Evolutionary conservation across 1,140 invertebrate genomes (phyloP).

Genomic region (Probaryconus sp.): DNA sequence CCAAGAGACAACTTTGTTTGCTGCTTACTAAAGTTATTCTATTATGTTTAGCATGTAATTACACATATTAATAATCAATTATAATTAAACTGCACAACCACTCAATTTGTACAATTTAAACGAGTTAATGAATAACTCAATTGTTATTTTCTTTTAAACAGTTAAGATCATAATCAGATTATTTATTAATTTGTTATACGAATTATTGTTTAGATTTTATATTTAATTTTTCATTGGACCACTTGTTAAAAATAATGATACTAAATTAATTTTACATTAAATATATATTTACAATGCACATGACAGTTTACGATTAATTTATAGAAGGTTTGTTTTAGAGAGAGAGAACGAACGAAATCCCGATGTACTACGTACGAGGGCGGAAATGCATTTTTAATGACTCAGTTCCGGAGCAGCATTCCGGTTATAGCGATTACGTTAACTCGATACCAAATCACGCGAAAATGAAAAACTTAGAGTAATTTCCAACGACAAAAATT

Average conservation of each 20-base stretch:
- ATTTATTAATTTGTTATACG: too few relatives aligned
- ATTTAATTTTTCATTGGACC: too few relatives aligned
- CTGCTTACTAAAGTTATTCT: slow-evolving; percentile 2
- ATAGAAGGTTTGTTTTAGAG: slow-evolving; percentile 31
- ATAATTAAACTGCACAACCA: slow-evolving; percentile 7
- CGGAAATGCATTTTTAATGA: slow-evolving; percentile 59
- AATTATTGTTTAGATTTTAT: too few relatives aligned
- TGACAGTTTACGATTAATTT: slow-evolving; percentile 28
- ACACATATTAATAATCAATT: slow-evolving; percentile 34
- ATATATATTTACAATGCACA: slow-evolving; percentile 9
- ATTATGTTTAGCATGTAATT: slow-evolving; percentile 9
- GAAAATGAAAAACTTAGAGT: slow-evolving; percentile 32
- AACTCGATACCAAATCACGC: slow-evolving; percentile 29
- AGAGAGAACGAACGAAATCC: slow-evolving; percentile 31
- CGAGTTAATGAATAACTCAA: too few relatives aligned
- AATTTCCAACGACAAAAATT: slow-evolving; percentile 31
- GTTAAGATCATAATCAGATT: too few relatives aligned
- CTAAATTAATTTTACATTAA: too few relatives aligned
- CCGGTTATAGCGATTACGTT: slow-evolving; percentile 48
- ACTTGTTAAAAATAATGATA: too few relatives aligned
- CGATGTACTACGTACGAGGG: slow-evolving; percentile 27
- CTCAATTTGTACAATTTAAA: slow-evolving; percentile 5
- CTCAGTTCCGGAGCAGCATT: slow-evolving; percentile 25
- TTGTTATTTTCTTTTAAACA: too few relatives aligned
- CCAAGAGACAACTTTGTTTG: slow-evolving; percentile 13